Base-by-base conservation (phyloP, 2,888 invertebrate genomes). In the Odontomyia ornata region DNA sequence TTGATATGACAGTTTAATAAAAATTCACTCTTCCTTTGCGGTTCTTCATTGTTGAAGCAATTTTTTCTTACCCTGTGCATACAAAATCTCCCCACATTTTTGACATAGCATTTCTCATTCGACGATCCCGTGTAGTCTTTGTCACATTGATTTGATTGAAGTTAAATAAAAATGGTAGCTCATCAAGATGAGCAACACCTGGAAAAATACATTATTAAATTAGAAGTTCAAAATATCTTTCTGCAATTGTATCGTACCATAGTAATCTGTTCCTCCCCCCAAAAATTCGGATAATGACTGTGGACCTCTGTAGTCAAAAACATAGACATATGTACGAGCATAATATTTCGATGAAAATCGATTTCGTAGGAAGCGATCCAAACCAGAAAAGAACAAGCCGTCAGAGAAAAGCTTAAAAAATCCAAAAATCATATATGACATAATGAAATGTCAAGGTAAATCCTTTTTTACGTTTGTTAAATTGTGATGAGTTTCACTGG, bases 391-490 rank as follows among this genome's bases (percentile, higher is more conserved):
- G 27, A 47, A 52, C 27, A 15, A n/a, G 1, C 23, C 23, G 18
- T 71, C 71, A 4, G 56, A 15, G 15, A 71, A 52, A 1, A 71
- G 15, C 71, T 71, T 27, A 5, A 52, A 47, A 1, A 0, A 52
- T 13, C 15, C 15, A 15, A 5, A 5, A 36, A 36, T 36, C 9
- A 36, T 36, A 9, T 9, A 36, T 36, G 5, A 36, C 36, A 36
- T 9, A 3, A 5, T 36, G 36, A 3, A 36, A 36, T 5, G 36
- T 9, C 5, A 36, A 36, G 36, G 52, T 52, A 11, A 43, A 52
- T 65, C 15, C 18, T 52, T 52, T 13, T 13, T 52, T 56, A 71
- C 71, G 15, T 71, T 71, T 1, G 71, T 71, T n/a, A 71, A 71
- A 56, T 71, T 71, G 1, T 52, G 28, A 56, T 56, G 27, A n/a